Base-by-base conservation (phyloP, 2,113 vertebrate species). In the Rattus rattus region DNA sequence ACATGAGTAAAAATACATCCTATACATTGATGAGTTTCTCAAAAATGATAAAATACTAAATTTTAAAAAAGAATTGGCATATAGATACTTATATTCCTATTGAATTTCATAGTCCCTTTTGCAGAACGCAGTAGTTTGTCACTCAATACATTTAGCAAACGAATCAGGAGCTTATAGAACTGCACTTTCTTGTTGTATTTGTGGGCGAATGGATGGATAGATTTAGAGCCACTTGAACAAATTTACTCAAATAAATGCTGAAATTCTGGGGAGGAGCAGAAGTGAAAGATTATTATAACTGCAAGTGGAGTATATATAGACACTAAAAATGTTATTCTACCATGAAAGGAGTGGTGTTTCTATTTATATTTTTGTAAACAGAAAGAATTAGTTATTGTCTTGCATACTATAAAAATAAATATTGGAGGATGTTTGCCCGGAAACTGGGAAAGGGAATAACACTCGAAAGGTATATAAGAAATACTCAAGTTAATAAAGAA, bases 191-290 rank as follows among this genome's bases (percentile, higher is more conserved):
- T 79, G 16, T 54, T 56, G 77, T 87, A 80, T 6, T 17, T 90
- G 2, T 80, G 73, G 16, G 43, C 89, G 75, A 63, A 28, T 88
- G 30, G 65, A 56, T 73, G 36, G 9, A n/a, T 84, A 56, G 24
- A 72, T 91, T 73, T 95, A 54, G 54, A 96, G 86, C 9, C 28
- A 63, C 47, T 90, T 95, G 43, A 94, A 26, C 67, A 56, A 83
- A 93, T 77, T 83, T 97, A 87, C 91, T 96, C 69, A 67, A 49
- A 83, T 90, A 92, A 92, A 69, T 95, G 61, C 67, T 84, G 63
- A 76, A n/a, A 65, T 73, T 88, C 69, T 69, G 8, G 11, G 22
- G 1, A 87, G 26, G 2, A 52, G 1, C 54, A 86, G 63, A 93
- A 93, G 24, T 88, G 20, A 80, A 96, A 92, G 2, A 26, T 61